Evolutionary conservation across 2,888 invertebrate genomes (phyloP).

Genomic region (Drosophila buzzatii): DNA sequence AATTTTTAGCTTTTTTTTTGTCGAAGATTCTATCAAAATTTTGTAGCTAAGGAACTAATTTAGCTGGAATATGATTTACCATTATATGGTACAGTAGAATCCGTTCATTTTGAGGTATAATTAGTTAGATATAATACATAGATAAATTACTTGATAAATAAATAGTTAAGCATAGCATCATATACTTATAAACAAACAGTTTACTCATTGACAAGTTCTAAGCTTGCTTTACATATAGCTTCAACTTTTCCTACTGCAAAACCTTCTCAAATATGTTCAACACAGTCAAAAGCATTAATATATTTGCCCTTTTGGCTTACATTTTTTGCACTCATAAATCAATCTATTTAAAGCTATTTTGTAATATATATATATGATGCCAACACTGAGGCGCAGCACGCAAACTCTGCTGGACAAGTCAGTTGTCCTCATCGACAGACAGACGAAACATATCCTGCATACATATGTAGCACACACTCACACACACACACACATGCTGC

Average conservation of each 20-base stretch:
- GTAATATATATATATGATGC: constrained; percentile 1
- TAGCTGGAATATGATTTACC: neutral
- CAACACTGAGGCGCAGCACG: constrained; percentile 26
- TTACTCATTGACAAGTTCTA: no score
- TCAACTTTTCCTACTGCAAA: no score
- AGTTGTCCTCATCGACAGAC: constrained; percentile 28
- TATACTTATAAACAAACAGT: no score
- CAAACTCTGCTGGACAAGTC: constrained; percentile 47
- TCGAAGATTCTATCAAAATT: neutral
- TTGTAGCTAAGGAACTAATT: neutral
- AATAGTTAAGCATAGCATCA: no score
- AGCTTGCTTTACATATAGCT: no score
- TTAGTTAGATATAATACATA: no score
- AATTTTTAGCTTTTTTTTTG: neutral
- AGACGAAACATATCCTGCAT: constrained; percentile 18
- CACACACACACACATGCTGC: neutral
- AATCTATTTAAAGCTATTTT: neutral
- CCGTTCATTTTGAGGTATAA: no score
- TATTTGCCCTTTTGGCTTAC: neutral
- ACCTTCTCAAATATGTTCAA: no score
- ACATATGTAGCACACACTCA: constrained; percentile 4
- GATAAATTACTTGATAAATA: no score
- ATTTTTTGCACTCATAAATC: neutral
- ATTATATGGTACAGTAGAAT: no score
- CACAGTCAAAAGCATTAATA: no score